Percentiles rank a stretch among this genome's conserved stretches.
phyloP scores from a whole-genome alignment of 2,888 invertebrate species.

The Dryobota labecula region DNA sequence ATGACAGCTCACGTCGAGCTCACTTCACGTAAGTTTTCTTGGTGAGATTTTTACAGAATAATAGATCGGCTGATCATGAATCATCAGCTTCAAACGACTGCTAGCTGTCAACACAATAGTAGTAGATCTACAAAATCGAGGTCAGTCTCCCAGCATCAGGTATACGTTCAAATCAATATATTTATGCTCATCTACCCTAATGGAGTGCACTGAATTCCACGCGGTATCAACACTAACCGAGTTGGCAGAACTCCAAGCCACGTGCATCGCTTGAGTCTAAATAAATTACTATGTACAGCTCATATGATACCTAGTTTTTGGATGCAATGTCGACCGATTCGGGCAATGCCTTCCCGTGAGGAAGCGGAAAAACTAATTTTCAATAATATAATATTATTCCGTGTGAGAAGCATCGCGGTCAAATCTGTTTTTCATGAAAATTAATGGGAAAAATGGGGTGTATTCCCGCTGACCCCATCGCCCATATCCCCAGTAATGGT shows the following conservation, averaged over 20 bases:
- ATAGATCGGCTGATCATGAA: no score
- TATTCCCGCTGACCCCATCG: no score
- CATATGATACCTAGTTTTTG: conserved; percentile 32
- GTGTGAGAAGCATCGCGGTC: no score
- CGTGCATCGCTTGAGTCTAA: conserved; percentile 52
- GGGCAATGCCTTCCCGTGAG: neutral
- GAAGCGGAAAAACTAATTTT: neutral
- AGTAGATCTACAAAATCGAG: neutral
- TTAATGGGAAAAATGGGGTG: neutral
- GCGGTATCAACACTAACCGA: conserved; percentile 61
- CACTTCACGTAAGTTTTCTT: no score
- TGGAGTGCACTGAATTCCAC: conserved; percentile 59
- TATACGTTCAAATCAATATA: conserved; percentile 48
- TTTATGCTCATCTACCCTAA: conserved; percentile 53
- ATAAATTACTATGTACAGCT: conserved; percentile 50
- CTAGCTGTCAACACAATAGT: no score
- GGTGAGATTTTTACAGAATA: no score
- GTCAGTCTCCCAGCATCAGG: conserved; percentile 25
- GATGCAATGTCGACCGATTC: conserved; percentile 15
- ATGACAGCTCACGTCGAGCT: no score
- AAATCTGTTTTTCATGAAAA: neutral
- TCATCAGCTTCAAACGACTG: no score
- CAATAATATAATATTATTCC: conserved; percentile 5
- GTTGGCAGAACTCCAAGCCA: conserved; percentile 58
- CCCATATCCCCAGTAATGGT: no score